Evolutionary conservation across 1,140 invertebrate species (phyloP), one percentile per base, ranked within the genome.

Genomic region (Liolophura sinensis): DNA sequence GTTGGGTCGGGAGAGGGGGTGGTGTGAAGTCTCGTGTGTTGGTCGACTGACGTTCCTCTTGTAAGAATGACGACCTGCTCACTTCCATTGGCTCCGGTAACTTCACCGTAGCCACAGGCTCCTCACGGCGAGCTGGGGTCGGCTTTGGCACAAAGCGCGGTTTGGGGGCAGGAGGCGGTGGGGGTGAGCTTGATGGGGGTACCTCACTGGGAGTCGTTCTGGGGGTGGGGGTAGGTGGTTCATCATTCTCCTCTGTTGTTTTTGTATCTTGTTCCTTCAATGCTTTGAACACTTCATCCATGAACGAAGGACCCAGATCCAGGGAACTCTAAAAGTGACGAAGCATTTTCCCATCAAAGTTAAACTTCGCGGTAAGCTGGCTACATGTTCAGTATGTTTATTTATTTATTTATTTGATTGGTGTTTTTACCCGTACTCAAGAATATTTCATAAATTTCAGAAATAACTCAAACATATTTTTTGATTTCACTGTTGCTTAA

Each of bases 201-300:
- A 61, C 18, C 40, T 50, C 64, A 63, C 18, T 60, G 12, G 40
- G 18, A 7, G 40, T 20, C 7, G n/a, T 31, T 48, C 25, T 11
- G 51, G 64, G 59, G n/a, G 52, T 56, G 14, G 65, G 63, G 11
- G 63, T 65, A 27, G 62, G 60, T 25, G 59, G 49, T 50, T 70
- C 68, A 25, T 65, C 62, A 20, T 47, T 61, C 9, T n/a, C 22
- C 59, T 46, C 20, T 46, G 24, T 24, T n/a, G 6, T 55, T 54
- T 7, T 55, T 51, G 15, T 58, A 62, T 80, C 74, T 58, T 80
- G 80, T 40, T 81, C 78, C 75, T 87, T 88, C 60, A 93, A 83
- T 20, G 91, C 92, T 73, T 91, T 90, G 75, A 98, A 93, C 85
- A 97, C 93, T 85, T 98, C 96, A 78, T 96, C 95, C 76, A 97